Base-by-base conservation (phyloP, 2,113 vertebrate genomes). In the Cyprinodon tularosa region DNA sequence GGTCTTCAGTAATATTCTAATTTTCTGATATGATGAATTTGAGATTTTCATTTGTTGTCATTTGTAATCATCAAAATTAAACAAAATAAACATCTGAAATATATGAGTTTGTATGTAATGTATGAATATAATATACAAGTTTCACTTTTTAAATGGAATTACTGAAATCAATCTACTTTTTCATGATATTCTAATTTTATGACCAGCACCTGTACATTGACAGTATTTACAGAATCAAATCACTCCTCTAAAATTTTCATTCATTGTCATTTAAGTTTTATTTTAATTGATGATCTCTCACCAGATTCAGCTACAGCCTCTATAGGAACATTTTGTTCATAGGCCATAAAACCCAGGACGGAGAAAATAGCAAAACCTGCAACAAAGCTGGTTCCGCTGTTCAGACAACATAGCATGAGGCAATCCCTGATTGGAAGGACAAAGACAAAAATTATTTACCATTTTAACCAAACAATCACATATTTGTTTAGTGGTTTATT, bases 331-430 rank as follows among this genome's bases (percentile, higher is more conserved):
- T 96, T 96, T 91, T 99, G 98, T 57, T 99, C 98, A 0, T 95
- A 97, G 11, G 98, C 97, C 98, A 99, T 99, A 92, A 99, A 99
- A 76, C 98, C 98, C 89, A 99, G 94, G 83, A 99, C 97, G 2
- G 98, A 99, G 94, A 99, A 99, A 92, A 99, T 99, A 78, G 98
- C 98, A 81, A 99, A 99, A 78, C 97, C 98, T 61, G 98, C 98
- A 77, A 99, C 91, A 50, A 99, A 99, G 91, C 98, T 99, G 88
- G 98, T 99, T 73, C 98, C 97, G 3, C 98, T 99, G 94, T 99
- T 99, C 86, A 99, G 92, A 83, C 97, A 99, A 80, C 98, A 99
- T 82, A 99, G 94, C 96, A 99, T 95, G 91, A 99, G 72, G 86
- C 98, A 99, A 91, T 99, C 97, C 92, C 97, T 99, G 93, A 61